A percentile compares a stretch with the other conserved stretches of the same genome.
phyloP scores from a whole-genome alignment of 2,113 vertebrate genomes.

The Trematomus loennbergii region DNA sequence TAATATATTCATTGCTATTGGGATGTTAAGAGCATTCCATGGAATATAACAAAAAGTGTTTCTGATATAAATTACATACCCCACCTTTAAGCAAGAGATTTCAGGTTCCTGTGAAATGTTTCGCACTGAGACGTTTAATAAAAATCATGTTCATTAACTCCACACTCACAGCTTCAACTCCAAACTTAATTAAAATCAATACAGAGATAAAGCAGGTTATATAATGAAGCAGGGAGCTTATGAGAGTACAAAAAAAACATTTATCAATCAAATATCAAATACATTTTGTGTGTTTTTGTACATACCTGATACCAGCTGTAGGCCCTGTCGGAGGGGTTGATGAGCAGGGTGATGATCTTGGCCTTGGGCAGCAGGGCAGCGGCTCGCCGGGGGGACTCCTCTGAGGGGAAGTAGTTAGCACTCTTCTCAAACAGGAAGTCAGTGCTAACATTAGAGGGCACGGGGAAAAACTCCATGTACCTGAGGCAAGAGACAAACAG shows the following conservation, averaged over 20 bases:
- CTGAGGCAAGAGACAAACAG: slow-evolving; percentile 77
- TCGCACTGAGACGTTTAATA: slow-evolving; percentile 1
- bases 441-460: slow-evolving; percentile 92
- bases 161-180: neutral
- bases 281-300: slow-evolving; percentile 28
- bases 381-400: slow-evolving; percentile 91
- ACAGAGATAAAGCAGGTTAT: slow-evolving; percentile 8
- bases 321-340: slow-evolving; percentile 94
- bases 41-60: too few species aligned
- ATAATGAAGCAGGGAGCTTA: slow-evolving; percentile 1
- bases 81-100: neutral
- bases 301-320: slow-evolving; percentile 98
- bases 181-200: slow-evolving; percentile 28
- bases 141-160: slow-evolving; percentile 36
- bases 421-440: slow-evolving; percentile 99
- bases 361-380: slow-evolving; percentile 94
- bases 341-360: slow-evolving; percentile 97
- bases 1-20: too few species aligned
- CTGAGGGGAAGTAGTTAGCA: slow-evolving; percentile 96
- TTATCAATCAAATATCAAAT: neutral
- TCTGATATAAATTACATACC: too few species aligned
- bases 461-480: slow-evolving; percentile 99
- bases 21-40: too few species aligned
- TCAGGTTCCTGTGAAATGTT: slow-evolving; percentile 25
- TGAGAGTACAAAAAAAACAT: neutral